A percentile compares a stretch with the other conserved stretches of the same genome.
phyloP scores from a whole-genome alignment of 2,113 vertebrate genomes.

The Bucco capensis region DNA sequence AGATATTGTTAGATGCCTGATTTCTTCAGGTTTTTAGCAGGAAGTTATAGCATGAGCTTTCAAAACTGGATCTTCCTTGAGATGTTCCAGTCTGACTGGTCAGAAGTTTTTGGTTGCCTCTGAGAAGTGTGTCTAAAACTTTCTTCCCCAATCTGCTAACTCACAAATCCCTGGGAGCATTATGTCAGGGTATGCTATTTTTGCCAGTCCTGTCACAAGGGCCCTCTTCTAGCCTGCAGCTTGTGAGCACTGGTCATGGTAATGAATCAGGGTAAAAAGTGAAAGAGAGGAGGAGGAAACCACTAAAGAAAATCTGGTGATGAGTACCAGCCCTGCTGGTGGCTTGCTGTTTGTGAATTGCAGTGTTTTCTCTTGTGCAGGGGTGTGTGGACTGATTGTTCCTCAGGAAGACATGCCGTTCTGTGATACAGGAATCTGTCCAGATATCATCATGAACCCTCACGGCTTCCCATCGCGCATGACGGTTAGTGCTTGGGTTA shows the following conservation, averaged over 20 bases:
- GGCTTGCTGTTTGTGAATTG: not conserved
- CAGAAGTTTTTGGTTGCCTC: not conserved
- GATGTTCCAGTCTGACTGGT: not conserved
- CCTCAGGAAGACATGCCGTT: constrained; percentile 99
- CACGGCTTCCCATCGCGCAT: constrained; percentile 97
- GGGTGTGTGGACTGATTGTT: constrained; percentile 96
- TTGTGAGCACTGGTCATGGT: constrained; percentile 34
- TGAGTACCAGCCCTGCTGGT: constrained; percentile 22
- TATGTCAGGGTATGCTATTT: constrained; percentile 31
- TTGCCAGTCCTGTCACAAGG: not conserved
- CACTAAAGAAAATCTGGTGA: constrained; percentile 29
- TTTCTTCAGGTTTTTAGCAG: not conserved
- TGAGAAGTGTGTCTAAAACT: not conserved
- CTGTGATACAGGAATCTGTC: constrained; percentile 94
- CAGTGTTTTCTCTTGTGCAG: constrained; percentile 72
- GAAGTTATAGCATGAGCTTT: not conserved
- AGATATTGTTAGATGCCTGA: not conserved
- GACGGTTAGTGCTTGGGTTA: constrained; percentile 80
- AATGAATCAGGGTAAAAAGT: constrained; percentile 46
- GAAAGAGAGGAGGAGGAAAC: constrained; percentile 33
- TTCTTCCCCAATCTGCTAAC: constrained; percentile 19
- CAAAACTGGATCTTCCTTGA: not conserved
- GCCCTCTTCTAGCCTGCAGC: not conserved
- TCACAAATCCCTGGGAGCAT: not conserved
- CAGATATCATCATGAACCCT: constrained; percentile 99